These are phyloP conservation scores for Halcyon malimbica DNA, from an alignment of 2,113 vertebrate genomes.

Conservation along the genomic window DNA sequence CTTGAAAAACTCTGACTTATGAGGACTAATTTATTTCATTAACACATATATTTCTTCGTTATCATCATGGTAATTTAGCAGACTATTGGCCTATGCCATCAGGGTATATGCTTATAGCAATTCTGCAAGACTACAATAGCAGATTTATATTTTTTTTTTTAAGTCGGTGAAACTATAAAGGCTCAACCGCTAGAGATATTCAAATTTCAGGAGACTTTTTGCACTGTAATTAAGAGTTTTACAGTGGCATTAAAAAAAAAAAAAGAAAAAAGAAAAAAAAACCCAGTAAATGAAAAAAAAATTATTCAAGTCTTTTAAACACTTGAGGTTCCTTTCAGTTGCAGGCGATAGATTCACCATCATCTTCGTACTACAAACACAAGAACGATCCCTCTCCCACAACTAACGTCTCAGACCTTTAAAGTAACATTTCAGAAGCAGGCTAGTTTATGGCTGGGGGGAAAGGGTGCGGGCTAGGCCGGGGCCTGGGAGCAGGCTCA, in stretches of 20 bases:
- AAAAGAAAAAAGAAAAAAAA: neutral
- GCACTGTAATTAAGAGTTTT: neutral
- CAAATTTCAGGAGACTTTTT: neutral
- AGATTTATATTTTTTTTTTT: neutral
- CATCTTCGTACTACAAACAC: neutral
- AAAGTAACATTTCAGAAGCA: neutral
- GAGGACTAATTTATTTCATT: neutral
- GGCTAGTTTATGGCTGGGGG: neutral
- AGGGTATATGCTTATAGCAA: neutral
- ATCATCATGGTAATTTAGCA: neutral
- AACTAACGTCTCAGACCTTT: neutral
- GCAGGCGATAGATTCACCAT: neutral
- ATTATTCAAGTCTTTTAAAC: neutral
- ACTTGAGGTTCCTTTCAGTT: neutral
- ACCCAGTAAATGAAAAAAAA: fast-evolving
- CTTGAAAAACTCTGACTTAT: neutral
- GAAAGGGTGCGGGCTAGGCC: neutral
- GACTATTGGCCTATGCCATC: neutral
- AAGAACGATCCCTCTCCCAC: neutral
- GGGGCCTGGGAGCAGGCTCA: neutral
- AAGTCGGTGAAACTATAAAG: neutral
- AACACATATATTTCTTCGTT: neutral
- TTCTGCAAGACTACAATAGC: neutral
- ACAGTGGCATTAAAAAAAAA: neutral
- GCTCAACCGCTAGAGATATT: neutral